Conservation (phyloP, 1,140 invertebrate genomes). For the Myzus persicae region DNA sequence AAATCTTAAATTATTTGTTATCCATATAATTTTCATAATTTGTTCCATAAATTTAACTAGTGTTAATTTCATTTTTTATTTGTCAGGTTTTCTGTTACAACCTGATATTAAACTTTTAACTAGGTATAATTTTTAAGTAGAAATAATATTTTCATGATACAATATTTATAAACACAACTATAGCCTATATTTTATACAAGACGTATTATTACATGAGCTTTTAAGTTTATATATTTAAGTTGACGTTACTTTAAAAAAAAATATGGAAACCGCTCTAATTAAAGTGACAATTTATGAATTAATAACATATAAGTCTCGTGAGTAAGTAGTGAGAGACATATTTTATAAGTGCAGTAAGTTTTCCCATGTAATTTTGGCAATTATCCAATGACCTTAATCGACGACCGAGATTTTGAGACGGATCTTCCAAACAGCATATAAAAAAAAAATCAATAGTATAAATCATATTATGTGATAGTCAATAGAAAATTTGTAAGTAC, state of each 20-base stretch:
- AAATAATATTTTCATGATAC: neutral
- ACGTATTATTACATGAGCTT: neutral
- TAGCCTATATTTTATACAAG: too few species aligned
- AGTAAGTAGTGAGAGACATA: neutral
- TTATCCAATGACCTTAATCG: slow-evolving; percentile 47
- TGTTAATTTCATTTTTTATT: too few species aligned
- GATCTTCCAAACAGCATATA: neutral
- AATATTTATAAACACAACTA: neutral
- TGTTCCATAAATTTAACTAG: too few species aligned
- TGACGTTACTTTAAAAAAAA: neutral
- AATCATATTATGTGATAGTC: too few species aligned
- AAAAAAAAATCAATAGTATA: neutral
- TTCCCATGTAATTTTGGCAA: slow-evolving; percentile 28
- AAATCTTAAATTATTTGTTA: too few species aligned
- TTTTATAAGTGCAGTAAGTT: slow-evolving; percentile 12
- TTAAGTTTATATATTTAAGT: neutral
- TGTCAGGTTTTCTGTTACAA: too few species aligned
- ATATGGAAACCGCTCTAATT: neutral
- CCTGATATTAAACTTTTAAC: too few species aligned
- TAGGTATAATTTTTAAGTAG: neutral
- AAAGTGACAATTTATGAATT: neutral
- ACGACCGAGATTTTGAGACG: neutral
- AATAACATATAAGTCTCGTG: neutral
- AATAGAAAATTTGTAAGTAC: neutral
- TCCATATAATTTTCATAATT: too few species aligned